Evolutionary conservation across 1,140 invertebrate species (phyloP), one percentile per base, ranked within the genome.

Genomic region (Trachymyrmex septentrionalis): DNA sequence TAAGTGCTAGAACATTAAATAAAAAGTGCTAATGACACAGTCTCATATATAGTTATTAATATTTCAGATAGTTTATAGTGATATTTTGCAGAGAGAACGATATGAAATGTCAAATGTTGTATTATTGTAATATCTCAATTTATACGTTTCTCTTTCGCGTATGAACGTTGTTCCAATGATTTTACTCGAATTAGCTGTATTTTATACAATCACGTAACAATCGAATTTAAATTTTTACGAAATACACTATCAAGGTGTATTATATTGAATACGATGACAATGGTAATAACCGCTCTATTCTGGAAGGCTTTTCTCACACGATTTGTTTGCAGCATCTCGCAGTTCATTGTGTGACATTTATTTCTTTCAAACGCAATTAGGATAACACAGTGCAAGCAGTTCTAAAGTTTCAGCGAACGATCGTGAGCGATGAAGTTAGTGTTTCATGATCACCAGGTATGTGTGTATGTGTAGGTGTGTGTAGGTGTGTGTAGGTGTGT

Each of bases 361-460:
- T 50, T 86, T 85, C 44, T 86, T 86, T 77, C 34, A 77, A 59
- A 64, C 75, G 86, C 44, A 89, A 50, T 90, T 87, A 92, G 88
- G 78, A 87, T 94, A 94, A 93, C 93, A 93, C 91, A 94, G 94
- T 94, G 93, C 92, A 95, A 95, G 95, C 95, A 95, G 93, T 92
- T 94, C 92, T 92, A 95, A 95, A 91, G 94, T 91, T 95, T 93
- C 94, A 95, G 93, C 92, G 92, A 94, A 94, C 93, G 92, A 95
- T 93, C 92, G 93, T 94, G 93, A 94, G 93, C 93, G 94, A 94
- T 94, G 94, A 93, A 94, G 94, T 95, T 95, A 95, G 94, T 95
- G 91, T 92, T 94, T 92, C 92, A 91, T 92, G 89, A 92, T 92
- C 92, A 95, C 94, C 94, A 94, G 91, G 93, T 94, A 16, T 55